A percentile compares a stretch with the other conserved stretches of the same genome.
Evolutionary conservation across 2,113 vertebrate genomes (phyloP).

Genomic region (Pelvicachromis taeniatus): DNA sequence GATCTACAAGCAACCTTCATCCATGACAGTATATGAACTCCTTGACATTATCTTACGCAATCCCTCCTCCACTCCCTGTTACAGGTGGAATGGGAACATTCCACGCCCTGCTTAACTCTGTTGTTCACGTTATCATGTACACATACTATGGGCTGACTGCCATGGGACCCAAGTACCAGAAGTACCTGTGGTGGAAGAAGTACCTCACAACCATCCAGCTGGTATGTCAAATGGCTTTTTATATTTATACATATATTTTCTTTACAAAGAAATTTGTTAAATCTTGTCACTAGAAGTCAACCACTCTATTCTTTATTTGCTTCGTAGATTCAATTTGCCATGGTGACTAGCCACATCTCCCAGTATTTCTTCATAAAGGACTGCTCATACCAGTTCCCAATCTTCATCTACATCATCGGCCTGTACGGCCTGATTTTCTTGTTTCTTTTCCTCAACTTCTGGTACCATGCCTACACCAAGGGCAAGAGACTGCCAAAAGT

Average conservation of each 20-base stretch:
- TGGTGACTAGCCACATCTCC: slow-evolving; percentile 83
- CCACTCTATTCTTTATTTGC: not conserved
- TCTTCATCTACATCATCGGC: slow-evolving; percentile 91
- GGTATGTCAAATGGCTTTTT: slow-evolving; percentile 66
- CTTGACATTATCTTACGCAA: not conserved
- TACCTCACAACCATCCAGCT: slow-evolving; percentile 93
- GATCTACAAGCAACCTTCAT: not conserved
- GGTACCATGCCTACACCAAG: slow-evolving; percentile 94
- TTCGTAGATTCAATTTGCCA: slow-evolving; percentile 87
- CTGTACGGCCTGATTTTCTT: slow-evolving; percentile 86
- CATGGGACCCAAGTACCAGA: slow-evolving; percentile 87
- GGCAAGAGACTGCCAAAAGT: slow-evolving; percentile 88
- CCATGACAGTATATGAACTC: not conserved
- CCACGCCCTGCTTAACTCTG: slow-evolving; percentile 89
- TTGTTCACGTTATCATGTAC: slow-evolving; percentile 96
- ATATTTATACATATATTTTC: not conserved
- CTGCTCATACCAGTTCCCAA: slow-evolving; percentile 87
- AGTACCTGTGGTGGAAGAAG: slow-evolving; percentile 98
- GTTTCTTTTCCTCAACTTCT: slow-evolving; percentile 94
- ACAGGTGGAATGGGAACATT: slow-evolving; percentile 94
- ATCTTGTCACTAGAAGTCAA: fast-evolving
- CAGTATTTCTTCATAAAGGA: slow-evolving; percentile 92
- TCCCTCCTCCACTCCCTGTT: not conserved
- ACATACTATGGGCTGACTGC: slow-evolving; percentile 90
- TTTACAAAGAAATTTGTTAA: not conserved